Base-by-base conservation (phyloP, 2,797 vertebrate species). In the Zonotrichia albicollis region DNA sequence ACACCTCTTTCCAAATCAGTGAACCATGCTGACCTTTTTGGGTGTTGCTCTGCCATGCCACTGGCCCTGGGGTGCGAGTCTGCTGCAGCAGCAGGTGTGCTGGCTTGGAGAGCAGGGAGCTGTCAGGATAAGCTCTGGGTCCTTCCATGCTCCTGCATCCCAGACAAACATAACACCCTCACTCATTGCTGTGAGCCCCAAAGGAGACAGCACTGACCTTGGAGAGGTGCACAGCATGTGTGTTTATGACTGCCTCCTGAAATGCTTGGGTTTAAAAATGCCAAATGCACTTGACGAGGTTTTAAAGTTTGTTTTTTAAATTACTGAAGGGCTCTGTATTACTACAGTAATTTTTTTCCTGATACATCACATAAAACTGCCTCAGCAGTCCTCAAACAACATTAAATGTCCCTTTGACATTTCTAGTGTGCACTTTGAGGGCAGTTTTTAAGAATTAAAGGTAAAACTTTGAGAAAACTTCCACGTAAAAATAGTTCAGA, bases 401-500 rank as follows among this genome's bases (percentile, higher is more conserved):
- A 42, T 92, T 51, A 7, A 13, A 34, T 58, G n/a, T 53, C 82
- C 89, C 62, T 82, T 89, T 81, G 79, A 85, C n/a, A 53, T 89
- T 85, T 81, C 42, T 62, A 85, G 43, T 70, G 66, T 81, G 54
- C 46, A 23, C 48, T 89, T 92, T 76, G 22, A 38, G 62, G 36
- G 36, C 7, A n/a, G 18, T 19, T 93, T 91, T 87, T 65, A 86
- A 85, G 82, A 94, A 81, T 75, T 81, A 68, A 72, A 92, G 29
- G 50, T 87, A 85, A 91, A 92, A 81, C 75, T 89, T 85, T 58
- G 79, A 80, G 89, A 91, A 92, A 85, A 84, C 16, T 12, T 50
- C 9, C 9, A 62, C 3, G n/a, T 83, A 89, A 95, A 95, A 92
- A 91, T 73, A 92, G 54, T 83, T 91, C 84, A 91, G 82, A 84